Conservation (phyloP, 2,113 vertebrate genomes). For the Dascyllus trimaculatus region DNA sequence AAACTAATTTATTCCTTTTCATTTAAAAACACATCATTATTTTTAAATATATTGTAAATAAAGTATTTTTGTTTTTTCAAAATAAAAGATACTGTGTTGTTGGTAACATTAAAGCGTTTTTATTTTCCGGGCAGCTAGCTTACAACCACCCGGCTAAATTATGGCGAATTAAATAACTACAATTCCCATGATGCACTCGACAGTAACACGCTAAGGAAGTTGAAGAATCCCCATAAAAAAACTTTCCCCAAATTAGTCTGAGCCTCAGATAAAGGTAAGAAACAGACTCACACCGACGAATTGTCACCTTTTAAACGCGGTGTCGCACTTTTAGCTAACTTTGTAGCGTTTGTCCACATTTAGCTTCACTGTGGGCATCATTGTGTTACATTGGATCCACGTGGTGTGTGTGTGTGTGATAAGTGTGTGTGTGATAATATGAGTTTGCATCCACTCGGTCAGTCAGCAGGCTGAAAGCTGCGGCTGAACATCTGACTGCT, state of each 20-base stretch:
- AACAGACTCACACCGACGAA: accelerated
- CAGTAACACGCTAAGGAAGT: conserved; percentile 49
- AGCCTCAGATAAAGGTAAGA: conserved; percentile 14
- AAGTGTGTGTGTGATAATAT: background rate
- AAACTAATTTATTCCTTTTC: no score
- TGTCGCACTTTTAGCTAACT: background rate
- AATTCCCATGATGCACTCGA: conserved; percentile 68
- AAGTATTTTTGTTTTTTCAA: no score
- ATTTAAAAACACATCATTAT: no score
- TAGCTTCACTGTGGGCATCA: background rate
- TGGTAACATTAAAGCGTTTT: no score
- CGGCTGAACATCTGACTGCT: conserved; percentile 10
- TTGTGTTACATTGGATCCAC: conserved; percentile 42
- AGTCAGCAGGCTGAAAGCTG: conserved; percentile 30
- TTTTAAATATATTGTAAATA: no score
- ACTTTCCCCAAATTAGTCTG: background rate
- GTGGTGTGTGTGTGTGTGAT: conserved; percentile 37
- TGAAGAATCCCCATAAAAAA: background rate
- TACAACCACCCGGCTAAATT: no score
- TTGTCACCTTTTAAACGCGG: no score
- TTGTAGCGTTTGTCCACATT: background rate
- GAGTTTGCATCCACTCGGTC: conserved; percentile 3
- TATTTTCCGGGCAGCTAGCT: background rate
- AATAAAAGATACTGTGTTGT: no score
- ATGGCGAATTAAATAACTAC: conserved; percentile 46